Conservation (phyloP, 1,140 invertebrate species). For the Macrosteles quadrilineatus region DNA sequence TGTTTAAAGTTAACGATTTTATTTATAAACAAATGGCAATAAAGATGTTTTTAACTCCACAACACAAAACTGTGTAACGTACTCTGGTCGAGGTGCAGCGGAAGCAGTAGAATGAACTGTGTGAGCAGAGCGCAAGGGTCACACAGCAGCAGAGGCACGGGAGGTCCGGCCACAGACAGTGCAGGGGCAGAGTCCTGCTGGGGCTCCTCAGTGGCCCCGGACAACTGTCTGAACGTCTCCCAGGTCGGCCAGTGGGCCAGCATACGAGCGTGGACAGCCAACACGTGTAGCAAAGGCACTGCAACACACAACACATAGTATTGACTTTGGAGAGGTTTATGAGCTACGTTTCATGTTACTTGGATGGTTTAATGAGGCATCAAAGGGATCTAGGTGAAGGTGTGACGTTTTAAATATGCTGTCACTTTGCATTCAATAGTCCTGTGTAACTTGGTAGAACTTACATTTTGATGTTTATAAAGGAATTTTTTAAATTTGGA, state of each 20-base stretch:
- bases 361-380: no score
- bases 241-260: conserved; percentile 67
- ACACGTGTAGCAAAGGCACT: conserved; percentile 86
- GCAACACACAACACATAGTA: no score
- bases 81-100: conserved; percentile 85
- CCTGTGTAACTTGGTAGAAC: no score
- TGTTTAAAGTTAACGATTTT: no score
- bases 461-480: no score
- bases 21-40: not conserved
- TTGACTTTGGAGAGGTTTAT: no score
- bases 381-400: no score
- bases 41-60: no score
- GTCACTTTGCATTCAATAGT: no score
- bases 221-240: conserved; percentile 64
- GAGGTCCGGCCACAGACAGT: conserved; percentile 56
- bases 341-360: no score
- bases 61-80: conserved; percentile 42
- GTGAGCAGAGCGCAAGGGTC: conserved; percentile 83
- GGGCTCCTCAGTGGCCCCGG: conserved; percentile 52
- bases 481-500: no score
- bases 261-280: conserved; percentile 79
- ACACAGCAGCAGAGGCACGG: conserved; percentile 80
- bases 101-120: conserved; percentile 83
- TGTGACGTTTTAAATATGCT: no score
- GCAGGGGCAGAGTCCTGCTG: conserved; percentile 45